Evolutionary conservation across 1,140 invertebrate species (phyloP).

Genomic region (Cydia strobilella): DNA sequence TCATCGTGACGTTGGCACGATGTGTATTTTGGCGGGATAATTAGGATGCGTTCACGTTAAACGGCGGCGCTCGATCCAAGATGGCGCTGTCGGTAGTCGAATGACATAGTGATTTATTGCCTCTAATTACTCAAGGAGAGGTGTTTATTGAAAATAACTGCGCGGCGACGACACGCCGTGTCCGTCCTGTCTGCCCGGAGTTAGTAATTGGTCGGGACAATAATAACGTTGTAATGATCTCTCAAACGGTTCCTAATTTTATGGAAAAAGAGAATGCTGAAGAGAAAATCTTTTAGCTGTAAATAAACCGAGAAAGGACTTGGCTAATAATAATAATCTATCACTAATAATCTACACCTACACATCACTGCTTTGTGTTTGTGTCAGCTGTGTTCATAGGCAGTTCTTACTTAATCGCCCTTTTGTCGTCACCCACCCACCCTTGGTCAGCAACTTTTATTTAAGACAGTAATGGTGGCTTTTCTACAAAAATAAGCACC

Average conservation of each 20-base stretch:
- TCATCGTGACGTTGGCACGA: conserved; percentile 42
- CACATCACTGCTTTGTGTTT: too few species aligned
- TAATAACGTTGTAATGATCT: conserved; percentile 43
- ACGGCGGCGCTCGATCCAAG: conserved; percentile 49
- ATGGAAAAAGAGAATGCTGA: not conserved
- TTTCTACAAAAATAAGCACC: too few species aligned
- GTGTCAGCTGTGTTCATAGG: too few species aligned
- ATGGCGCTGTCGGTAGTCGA: conserved; percentile 55
- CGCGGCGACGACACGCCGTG: conserved; percentile 64
- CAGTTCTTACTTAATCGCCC: too few species aligned
- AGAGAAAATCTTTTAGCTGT: not conserved
- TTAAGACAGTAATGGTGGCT: too few species aligned
- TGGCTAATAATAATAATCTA: too few species aligned
- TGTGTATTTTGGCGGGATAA: conserved; percentile 67
- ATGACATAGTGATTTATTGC: conserved; percentile 75
- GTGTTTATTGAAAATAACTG: conserved; percentile 78
- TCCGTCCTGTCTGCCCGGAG: conserved; percentile 57
- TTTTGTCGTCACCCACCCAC: too few species aligned
- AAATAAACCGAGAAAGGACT: conserved; percentile 34
- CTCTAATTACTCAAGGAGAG: conserved; percentile 74
- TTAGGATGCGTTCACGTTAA: conserved; percentile 57
- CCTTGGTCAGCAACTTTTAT: too few species aligned
- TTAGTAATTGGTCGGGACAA: conserved; percentile 31
- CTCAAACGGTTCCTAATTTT: conserved; percentile 32
- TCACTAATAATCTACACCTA: too few species aligned